These are phyloP conservation scores for Dasyprocta punctata DNA, from an alignment of 2,113 vertebrate species.

Conservation along the genomic window DNA sequence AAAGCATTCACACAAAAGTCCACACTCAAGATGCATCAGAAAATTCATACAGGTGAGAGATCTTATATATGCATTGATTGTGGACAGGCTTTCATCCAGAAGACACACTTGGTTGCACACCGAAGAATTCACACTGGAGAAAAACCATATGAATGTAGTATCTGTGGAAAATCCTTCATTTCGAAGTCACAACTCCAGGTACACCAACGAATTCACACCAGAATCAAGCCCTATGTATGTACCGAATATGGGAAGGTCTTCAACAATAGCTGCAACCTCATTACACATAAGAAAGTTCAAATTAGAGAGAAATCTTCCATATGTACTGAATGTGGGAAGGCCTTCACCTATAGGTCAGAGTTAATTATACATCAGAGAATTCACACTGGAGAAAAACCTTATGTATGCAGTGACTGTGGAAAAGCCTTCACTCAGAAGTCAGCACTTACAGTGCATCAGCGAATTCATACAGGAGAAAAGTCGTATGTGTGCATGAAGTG, in stretches of 20 bases:
- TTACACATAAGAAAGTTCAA: constrained; percentile 68
- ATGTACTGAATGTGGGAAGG: constrained; percentile 83
- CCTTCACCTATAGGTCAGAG: constrained; percentile 83
- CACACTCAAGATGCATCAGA: constrained; percentile 78
- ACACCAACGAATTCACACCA: constrained; percentile 68
- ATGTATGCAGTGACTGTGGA: constrained; percentile 80
- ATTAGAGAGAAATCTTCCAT: constrained; percentile 82
- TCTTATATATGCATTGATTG: constrained; percentile 80
- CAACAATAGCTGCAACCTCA: constrained; percentile 58
- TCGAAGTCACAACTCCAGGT: constrained; percentile 68
- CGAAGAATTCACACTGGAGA: constrained; percentile 80
- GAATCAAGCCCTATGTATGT: constrained; percentile 62
- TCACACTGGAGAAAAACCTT: constrained; percentile 84
- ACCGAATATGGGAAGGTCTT: constrained; percentile 67
- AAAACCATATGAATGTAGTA: constrained; percentile 74
- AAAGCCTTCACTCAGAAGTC: constrained; percentile 81
- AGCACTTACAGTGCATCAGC: constrained; percentile 80
- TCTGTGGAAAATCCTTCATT: constrained; percentile 74
- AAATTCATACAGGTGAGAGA: constrained; percentile 79
- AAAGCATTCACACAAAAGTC: constrained; percentile 77
- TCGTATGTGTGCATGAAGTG: constrained; percentile 79
- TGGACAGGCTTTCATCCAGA: constrained; percentile 80
- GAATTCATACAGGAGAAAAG: constrained; percentile 80
- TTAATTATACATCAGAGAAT: constrained; percentile 82
- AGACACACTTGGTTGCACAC: constrained; percentile 78